phyloP scores from a whole-genome alignment of 2,888 invertebrate genomes.

The Hirtodrosophila duncani region DNA sequence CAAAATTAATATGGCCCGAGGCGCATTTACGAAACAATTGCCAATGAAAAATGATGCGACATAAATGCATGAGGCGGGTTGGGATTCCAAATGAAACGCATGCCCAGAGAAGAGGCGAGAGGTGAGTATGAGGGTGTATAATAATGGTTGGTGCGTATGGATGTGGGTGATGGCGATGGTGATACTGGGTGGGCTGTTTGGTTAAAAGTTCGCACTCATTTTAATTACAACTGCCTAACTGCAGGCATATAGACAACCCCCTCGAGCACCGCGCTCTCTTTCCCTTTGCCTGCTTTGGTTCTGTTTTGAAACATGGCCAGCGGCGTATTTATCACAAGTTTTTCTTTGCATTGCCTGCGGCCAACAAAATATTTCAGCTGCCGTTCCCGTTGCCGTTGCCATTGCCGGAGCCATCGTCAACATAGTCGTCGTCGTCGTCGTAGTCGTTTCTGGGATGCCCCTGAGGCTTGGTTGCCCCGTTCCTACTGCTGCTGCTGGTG shows the following conservation, averaged over 20 bases:
- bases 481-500: slow-evolving; percentile 15
- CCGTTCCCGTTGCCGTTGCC: slow-evolving; percentile 38
- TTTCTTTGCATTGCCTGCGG: slow-evolving; percentile 74
- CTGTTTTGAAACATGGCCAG: slow-evolving; percentile 74
- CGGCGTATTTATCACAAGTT: slow-evolving; percentile 77
- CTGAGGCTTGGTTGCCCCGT: slow-evolving; percentile 23
- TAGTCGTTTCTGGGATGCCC: slow-evolving; percentile 31
- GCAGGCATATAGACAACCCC: slow-evolving; percentile 19
- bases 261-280: not conserved
- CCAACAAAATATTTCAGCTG: slow-evolving; percentile 72
- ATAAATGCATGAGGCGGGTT: slow-evolving; percentile 41
- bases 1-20: slow-evolving; percentile 61
- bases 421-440: slow-evolving; percentile 35
- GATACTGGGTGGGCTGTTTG: not conserved
- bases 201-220: slow-evolving; percentile 65
- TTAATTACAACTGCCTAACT: slow-evolving; percentile 76
- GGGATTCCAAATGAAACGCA: too few species aligned
- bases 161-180: slow-evolving; percentile 1
- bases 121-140: not conserved
- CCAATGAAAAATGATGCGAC: slow-evolving; percentile 72
- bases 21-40: slow-evolving; percentile 66
- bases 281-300: slow-evolving; percentile 12
- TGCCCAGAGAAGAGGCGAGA: not conserved
- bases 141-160: slow-evolving; percentile 3
- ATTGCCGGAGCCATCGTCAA: slow-evolving; percentile 36